Base-by-base conservation (phyloP, 2,888 invertebrate genomes). In the Drosophila formosana region DNA sequence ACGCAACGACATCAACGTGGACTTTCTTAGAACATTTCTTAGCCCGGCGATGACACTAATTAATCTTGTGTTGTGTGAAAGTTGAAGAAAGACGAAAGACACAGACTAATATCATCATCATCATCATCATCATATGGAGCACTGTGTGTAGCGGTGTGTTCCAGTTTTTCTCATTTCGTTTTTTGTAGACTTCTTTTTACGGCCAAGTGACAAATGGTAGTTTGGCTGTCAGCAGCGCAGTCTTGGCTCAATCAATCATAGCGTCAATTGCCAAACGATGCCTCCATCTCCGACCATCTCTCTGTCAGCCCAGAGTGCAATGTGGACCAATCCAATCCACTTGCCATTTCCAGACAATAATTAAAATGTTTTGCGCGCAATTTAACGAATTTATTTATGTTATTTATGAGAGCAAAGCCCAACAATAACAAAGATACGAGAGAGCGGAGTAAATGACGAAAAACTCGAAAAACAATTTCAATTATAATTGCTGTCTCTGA, bases 341-440 rank as follows among this genome's bases (percentile, higher is more conserved):
- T 61, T 70, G 52, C 84, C 84, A 83, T 88, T 68, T 67, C 45
- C 60, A 75, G 85, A 60, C 66, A 67, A 74, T 74, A 88, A 84
- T 84, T 86, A 84, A 88, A 88, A 86, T 84, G 80, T 75, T 84
- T 84, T 78, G 49, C 66, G 58, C 67, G 61, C 71, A 63, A 71
- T 76, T 72, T 71, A 47, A 45, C 25, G 45, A 49, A 47, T 56
- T 58, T 57, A 37, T 47, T 51, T 62, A 51, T 46, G 45, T 60
- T 47, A 41, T 63, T 64, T 70, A 56, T 63, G 52, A 53, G 41
- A 49, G 11, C 30, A 45, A 46, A 50, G 18, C 18, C 18, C 18
- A 18, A 18, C 18, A 18, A 18, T 18, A 18, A 26, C n/a, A 46
- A 45, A 51, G 37, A n/a, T 37, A 37, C n/a, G 4, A 37, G 37